Evolutionary conservation across 2,113 vertebrate species (phyloP), one percentile per base, ranked within the genome.

Genomic region (Copsychus sechellarum): DNA sequence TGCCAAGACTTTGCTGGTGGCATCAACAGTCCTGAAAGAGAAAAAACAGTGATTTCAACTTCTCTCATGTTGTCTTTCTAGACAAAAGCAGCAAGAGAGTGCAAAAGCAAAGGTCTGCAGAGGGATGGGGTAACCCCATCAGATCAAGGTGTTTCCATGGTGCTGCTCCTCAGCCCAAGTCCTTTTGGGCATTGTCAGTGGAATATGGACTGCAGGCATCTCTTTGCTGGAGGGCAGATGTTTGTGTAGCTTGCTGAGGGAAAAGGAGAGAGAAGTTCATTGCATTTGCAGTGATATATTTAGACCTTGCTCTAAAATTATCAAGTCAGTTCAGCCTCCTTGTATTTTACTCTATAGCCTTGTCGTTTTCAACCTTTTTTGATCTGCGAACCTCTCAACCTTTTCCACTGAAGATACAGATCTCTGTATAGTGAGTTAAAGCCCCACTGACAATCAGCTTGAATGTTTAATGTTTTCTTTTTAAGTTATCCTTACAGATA

Each of bases 391-490:
- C 86, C 12, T 93, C 58, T 82, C 65, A 81, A 33, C 51, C 71
- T 86, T 90, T 93, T 88, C 42, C 21, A 62, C 34, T 65, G 82
- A 93, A 90, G 53, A 67, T 69, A 79, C 40, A 69, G 25, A 29
- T 82, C 79, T 85, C 18, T 72, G 26, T 34, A 80, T 45, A 56
- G 67, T 40, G 47, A 94, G 38, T 66, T 83, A 92, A 96, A 88
- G 23, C 64, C 64, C 29, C 38, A 33, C 72, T 92, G 92, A 93
- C 67, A 86, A 88, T 81, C 42, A 72, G 42, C 34, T 78, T 92
- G 79, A 83, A 88, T 93, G 94, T 92, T 93, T 92, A 77, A 88
- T 83, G 26, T 64, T 90, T 94, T 64, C 53, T 87, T 91, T 94
- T 90, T 67, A 83, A 73, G 66, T 72, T 86, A 62, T 26, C 58